Evolutionary conservation across 2,797 vertebrate genomes (phyloP), one percentile per base, ranked within the genome.

Genomic region (Ficedula albicollis): DNA sequence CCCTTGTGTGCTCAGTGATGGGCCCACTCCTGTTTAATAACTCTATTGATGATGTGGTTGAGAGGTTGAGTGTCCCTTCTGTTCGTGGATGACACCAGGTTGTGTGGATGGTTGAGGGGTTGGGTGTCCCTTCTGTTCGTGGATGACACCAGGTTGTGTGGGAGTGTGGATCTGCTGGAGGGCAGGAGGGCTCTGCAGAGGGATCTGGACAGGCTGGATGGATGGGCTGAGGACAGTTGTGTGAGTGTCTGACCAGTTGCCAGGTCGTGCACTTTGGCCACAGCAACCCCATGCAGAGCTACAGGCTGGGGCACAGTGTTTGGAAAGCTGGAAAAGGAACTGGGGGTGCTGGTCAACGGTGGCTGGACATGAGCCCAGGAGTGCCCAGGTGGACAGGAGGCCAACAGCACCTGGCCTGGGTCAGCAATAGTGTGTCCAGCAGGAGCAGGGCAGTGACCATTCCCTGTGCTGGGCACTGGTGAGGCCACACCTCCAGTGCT

Each of bases 121-220:
- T 0, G 0, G 38, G 16, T 44, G 49, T 30, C 14, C 23, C 36
- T 67, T 55, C 48, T 32, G 18, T 29, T 22, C 1, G 0, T 30
- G 58, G 43, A 18, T n/a, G 43, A 22, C 36, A 49, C 9, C 11
- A 11, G 21, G 43, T 14, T 49, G 23, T 60, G 55, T 38, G 36
- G 27, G 32, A 43, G 19, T 6, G 22, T 41, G 43, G 62, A n/a
- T 68, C 7, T 68, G 48, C 41, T 38, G 78, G 55, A 51, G 63
- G 51, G 23, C n/a, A 64, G 66, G 36, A 51, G 21, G 32, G 43
- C 43, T 29, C 36, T 69, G 56, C 63, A 82, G 63, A 41, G 49
- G 70, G 29, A 8, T 70, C 14, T 83, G 64, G 29, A 6, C 56
- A 51, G 55, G 49, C 49, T 83, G 70, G 56, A 30, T 49, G 1